These are phyloP conservation scores for Echinometra lucunter DNA, from an alignment of 53 echinoderm and acorn worm genomes.

Conservation along the genomic window DNA sequence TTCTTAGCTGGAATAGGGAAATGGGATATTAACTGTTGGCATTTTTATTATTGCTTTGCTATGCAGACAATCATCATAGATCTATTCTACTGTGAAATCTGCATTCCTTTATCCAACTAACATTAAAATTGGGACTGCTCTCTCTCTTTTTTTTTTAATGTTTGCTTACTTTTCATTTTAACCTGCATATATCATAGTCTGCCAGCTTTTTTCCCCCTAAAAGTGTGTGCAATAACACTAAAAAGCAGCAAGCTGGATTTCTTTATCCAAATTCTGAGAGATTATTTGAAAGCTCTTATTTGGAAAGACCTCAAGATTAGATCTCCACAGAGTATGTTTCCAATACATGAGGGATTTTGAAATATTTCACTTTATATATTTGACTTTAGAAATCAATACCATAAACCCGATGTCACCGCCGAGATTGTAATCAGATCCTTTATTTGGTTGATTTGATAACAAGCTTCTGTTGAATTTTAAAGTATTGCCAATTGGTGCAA, in stretches of 20 bases:
- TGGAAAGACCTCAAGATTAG: slow-evolving; percentile 17
- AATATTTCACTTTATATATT: neutral
- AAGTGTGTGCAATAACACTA: neutral
- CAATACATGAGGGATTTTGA: neutral
- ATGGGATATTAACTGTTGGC: slow-evolving; percentile 22
- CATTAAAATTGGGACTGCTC: slow-evolving; percentile 1
- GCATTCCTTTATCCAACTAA: neutral
- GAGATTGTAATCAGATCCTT: slow-evolving; percentile 45
- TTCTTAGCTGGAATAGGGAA: slow-evolving; percentile 20
- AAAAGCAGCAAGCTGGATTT: neutral
- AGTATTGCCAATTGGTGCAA: slow-evolving; percentile 41
- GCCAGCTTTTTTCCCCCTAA: neutral
- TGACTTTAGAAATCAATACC: slow-evolving; percentile 23
- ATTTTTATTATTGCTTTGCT: slow-evolving; percentile 23
- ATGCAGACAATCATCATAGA: neutral
- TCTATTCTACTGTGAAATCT: slow-evolving; percentile 1
- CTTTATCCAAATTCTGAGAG: neutral
- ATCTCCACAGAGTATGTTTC: neutral
- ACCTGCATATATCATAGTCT: neutral
- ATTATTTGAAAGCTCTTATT: slow-evolving; percentile 11
- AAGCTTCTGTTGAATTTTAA: slow-evolving; percentile 28
- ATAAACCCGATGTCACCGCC: neutral
- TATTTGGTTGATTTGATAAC: slow-evolving; percentile 17
- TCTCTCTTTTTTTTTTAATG: neutral
- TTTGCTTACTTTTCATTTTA: neutral